Evolutionary conservation across 2,888 invertebrate species (phyloP), one percentile per base, ranked within the genome.

Genomic region (Leuctra nigra): DNA sequence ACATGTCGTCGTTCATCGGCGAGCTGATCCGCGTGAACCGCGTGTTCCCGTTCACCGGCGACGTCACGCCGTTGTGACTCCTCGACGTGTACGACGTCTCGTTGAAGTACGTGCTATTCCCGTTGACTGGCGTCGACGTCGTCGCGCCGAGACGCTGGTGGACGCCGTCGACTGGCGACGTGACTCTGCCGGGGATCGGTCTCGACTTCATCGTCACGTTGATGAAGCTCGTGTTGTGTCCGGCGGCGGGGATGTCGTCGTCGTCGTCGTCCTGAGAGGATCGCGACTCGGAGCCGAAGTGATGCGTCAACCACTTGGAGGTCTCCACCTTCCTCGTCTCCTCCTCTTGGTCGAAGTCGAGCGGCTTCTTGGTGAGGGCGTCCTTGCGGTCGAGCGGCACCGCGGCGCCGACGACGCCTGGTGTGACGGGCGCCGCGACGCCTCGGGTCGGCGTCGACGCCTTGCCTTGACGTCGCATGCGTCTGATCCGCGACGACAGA

Each of bases 311-410:
- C 92, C 92, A 92, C 73, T 91, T 91, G 61, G 88, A 90, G 0
- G 91, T 92, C 75, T 92, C 91, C 63, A 86, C 85, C 72, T 91
- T 91, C 59, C 91, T 80, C 4, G 91, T 91, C 70, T 91, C 88
- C 71, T 92, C 91, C 69, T 92, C 91, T 67, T 88, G 83, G 68
- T 91, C 90, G 66, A 90, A 86, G 72, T 91, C 90, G 61, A 91
- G 73, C 0, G 91, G 90, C 55, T 84, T 83, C 68, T 86, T 86
- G 36, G 88, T 86, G 66, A 90, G 75, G 3, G 84, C 87, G 72
- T 91, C 91, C 71, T 89, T 90, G 56, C 90, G 81, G 64, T 86
- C 86, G 60, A 78, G 76, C 59, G 65, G 64, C 47, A 64, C 66
- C 46, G 53, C 53, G 36, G 56, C 33, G 16, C 56, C 29, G 14